Base-by-base conservation (phyloP, 1,140 invertebrate genomes). In the Probaryconus sp. region DNA sequence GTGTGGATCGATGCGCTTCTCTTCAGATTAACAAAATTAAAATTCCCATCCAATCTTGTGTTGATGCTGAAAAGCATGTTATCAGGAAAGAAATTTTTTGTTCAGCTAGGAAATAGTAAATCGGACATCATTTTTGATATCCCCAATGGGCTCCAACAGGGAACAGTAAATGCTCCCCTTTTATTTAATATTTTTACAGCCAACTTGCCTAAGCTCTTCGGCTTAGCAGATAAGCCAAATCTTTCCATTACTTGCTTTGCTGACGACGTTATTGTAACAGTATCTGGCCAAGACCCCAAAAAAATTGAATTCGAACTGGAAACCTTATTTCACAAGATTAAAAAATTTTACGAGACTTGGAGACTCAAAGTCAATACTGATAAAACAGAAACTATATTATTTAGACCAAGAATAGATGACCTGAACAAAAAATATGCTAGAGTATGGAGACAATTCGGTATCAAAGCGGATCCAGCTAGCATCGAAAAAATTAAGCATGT, bases 241-340 rank as follows among this genome's bases (percentile, higher is more conserved):
- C 1, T 14, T 2, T 7, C 53, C 17, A 60, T 60, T 1, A 45
- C 56, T n/a, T n/a, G n/a, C 2, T 73, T 65, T 37, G 67, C 73
- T 0, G 73, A 76, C 20, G 67, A 76, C 13, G 21, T 65, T 1
- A 42, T 76, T 0, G 17, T 71, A n/a, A n/a, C n/a, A n/a, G 0
- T 76, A 61, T 10, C 42, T 31, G n/a, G 16, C 16, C 10, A 37
- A 37, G n/a, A n/a, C n/a, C n/a, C n/a, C 3, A 63, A 63, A 24
- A 13, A 37, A 37, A 5, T 14, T 3, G 2, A 37, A 11, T 4
- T 6, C 1, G 10, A 1, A 14, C 14, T 10, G 5, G 10, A 37
- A 11, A 11, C 6, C 3, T 5, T 37, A 2, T 37, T 37, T 5
- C 3, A 1, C 3, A 37, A 37, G 2, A 5, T 37, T 2, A 13